Evolutionary conservation across 2,797 vertebrate species (phyloP), one percentile per base, ranked within the genome.

Genomic region (Pelodytes ibericus): DNA sequence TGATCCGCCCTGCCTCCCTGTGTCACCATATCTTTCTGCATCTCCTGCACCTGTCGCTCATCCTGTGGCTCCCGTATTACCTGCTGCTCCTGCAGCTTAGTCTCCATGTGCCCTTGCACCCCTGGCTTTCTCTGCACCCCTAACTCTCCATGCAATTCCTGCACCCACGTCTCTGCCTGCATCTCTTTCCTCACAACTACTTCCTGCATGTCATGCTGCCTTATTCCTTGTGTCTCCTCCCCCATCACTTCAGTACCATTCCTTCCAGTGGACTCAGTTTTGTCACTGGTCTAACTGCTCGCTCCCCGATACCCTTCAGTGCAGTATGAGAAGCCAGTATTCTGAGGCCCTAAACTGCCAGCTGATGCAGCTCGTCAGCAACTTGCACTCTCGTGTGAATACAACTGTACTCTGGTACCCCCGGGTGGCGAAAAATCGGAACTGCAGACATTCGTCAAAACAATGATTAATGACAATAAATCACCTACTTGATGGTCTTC

Each of bases 391-490:
- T n/a, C 30, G 5, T 18, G 6, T 7, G 36, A 7, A 18, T 8
- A 20, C n/a, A 22, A 15, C 22, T 29, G 26, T 47, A 62, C 61
- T 58, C 39, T 67, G 53, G 22, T 29, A 39, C 75, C 75, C 22
- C 62, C 53, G 2, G 16, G 56, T 59, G 75, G 61, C n/a, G 20
- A 33, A 16, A 3, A 25, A 5, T 1, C 3, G 30, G 62, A 49
- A 72, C 25, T 64, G 62, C 74, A 56, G 18, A 0, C n/a, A 11
- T 1, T 7, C 29, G 36, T 7, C 36, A 39, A 13, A 13, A 1
- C n/a, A n/a, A n/a, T n/a, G n/a, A n/a, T n/a, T n/a, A n/a, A n/a
- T n/a, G n/a, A n/a, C n/a, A n/a, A n/a, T n/a, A n/a, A n/a, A n/a
- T n/a, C n/a, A n/a, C n/a, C n/a, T n/a, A n/a, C n/a, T n/a, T n/a